Percentiles rank a stretch among this genome's conserved stretches.
phyloP scores from a whole-genome alignment of 2,797 vertebrate species.

The Yasuhikotakia modesta region DNA sequence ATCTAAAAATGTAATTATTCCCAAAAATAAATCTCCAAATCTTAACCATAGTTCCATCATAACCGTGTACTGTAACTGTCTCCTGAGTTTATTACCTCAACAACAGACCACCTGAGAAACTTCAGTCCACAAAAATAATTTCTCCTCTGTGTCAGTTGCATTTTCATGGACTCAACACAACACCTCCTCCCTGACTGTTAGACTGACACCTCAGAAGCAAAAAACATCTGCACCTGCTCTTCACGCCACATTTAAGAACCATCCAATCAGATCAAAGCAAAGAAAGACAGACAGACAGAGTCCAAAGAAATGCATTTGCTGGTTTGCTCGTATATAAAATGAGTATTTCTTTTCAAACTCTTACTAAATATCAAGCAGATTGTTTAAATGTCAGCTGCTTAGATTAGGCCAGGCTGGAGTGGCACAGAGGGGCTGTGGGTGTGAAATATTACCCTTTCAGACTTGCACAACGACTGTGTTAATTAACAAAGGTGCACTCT shows the following conservation, averaged over 20 bases:
- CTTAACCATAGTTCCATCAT: not conserved
- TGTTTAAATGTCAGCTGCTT: constrained; percentile 68
- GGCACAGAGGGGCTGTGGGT: constrained; percentile 48
- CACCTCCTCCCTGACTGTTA: not conserved
- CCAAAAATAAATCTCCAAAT: too few relatives aligned
- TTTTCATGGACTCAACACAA: not conserved
- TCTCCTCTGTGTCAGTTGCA: not conserved
- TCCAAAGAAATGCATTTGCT: constrained; percentile 23
- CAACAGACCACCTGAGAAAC: not conserved
- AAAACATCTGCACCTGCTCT: not conserved
- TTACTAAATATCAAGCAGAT: constrained; percentile 62
- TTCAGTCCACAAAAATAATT: not conserved
- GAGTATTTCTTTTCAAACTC: constrained; percentile 45
- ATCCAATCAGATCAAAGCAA: not conserved
- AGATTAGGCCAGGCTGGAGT: constrained; percentile 40
- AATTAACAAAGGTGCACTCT: constrained; percentile 66
- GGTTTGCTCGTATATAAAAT: constrained; percentile 40
- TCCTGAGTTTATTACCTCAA: too few relatives aligned
- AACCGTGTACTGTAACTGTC: too few relatives aligned
- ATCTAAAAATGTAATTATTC: not conserved
- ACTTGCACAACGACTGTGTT: constrained; percentile 63
- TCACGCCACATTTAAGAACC: not conserved
- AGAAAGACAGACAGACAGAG: not conserved
- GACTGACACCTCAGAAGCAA: not conserved
- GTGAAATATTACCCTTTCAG: constrained; percentile 64